These are phyloP conservation scores for Emys orbicularis DNA, from an alignment of 2,797 vertebrate species.

Conservation along the genomic window DNA sequence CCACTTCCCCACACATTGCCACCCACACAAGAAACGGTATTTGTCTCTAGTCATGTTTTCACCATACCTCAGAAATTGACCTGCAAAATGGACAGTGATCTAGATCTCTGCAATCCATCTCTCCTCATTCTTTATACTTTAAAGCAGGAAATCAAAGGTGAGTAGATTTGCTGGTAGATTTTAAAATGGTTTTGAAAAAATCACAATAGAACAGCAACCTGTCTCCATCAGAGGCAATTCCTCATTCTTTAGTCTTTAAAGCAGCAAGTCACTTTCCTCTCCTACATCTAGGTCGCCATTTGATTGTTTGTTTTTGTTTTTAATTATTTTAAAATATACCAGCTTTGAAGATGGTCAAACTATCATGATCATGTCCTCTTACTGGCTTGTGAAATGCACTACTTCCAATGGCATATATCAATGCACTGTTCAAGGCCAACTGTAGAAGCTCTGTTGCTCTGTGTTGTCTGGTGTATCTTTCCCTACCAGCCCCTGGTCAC, in stretches of 20 bases:
- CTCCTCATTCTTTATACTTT: constrained; percentile 14
- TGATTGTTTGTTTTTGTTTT: fast-evolving
- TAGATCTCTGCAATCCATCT: constrained; percentile 16
- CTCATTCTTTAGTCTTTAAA: background rate
- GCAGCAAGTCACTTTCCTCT: background rate
- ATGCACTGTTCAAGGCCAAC: constrained; percentile 29
- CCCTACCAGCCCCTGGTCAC: constrained; percentile 63
- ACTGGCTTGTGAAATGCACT: background rate
- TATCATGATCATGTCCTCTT: background rate
- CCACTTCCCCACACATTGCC: background rate
- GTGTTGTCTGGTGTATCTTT: constrained; percentile 60
- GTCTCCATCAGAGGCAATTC: background rate
- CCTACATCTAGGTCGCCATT: background rate
- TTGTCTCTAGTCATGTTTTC: background rate
- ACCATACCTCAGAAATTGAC: constrained; percentile 4
- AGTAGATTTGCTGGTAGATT: background rate
- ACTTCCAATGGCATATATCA: constrained; percentile 46
- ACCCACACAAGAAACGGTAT: background rate
- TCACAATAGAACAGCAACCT: background rate
- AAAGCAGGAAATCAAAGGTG: constrained; percentile 19
- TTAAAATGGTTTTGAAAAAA: background rate
- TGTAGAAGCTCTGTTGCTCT: background rate
- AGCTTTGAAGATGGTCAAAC: background rate
- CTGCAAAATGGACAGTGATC: constrained; percentile 32
- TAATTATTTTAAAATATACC: background rate